Evolutionary conservation across 2,797 vertebrate species (phyloP).

Genomic region (Pogoniulus pusillus): DNA sequence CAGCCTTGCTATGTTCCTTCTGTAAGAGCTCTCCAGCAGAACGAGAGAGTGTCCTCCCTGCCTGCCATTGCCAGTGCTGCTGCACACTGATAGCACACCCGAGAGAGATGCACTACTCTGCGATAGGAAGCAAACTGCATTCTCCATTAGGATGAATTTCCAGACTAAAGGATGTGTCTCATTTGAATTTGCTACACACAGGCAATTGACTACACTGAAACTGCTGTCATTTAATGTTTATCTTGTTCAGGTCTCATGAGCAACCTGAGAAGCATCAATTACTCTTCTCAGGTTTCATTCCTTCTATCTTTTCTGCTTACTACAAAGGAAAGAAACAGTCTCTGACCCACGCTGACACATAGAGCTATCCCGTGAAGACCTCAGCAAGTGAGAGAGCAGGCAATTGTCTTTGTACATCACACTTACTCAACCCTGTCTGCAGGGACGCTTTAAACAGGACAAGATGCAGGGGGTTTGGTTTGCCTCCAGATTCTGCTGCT

Average conservation of each 20-base stretch:
- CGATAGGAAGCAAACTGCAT: slow-evolving; percentile 5
- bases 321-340: neutral
- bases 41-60: neutral
- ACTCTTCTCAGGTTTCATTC: neutral
- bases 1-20: neutral
- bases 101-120: neutral
- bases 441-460: neutral
- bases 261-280: neutral
- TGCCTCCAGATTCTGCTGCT: neutral
- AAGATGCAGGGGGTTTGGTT: neutral
- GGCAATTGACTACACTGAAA: slow-evolving; percentile 60
- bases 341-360: neutral
- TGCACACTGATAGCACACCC: neutral
- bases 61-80: slow-evolving; percentile 22
- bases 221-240: slow-evolving; percentile 24
- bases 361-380: fast-evolving
- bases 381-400: neutral
- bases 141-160: slow-evolving; percentile 9
- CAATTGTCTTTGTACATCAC: neutral
- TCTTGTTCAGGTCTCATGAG: neutral
- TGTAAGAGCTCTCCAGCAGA: neutral
- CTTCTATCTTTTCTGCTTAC: neutral
- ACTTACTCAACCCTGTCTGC: neutral
- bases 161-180: slow-evolving; percentile 42
- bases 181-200: slow-evolving; percentile 55